Base-by-base conservation (phyloP, 2,113 vertebrate species). In the Pachyramphus minor region DNA sequence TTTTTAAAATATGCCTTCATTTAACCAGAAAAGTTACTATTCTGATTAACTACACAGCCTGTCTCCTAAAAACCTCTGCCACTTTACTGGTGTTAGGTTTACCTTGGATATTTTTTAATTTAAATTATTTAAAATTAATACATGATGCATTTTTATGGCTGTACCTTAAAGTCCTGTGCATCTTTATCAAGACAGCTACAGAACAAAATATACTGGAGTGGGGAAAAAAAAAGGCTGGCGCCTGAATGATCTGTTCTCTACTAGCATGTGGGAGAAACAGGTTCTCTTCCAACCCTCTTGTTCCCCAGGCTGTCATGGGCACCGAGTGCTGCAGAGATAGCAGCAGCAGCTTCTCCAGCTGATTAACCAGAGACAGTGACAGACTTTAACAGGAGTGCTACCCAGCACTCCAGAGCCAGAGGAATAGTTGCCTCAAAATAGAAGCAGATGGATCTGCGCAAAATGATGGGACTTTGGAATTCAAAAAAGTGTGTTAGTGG, bases 301-400 rank as follows among this genome's bases (percentile, higher is more conserved):
- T 93, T 93, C 93, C 96, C 92, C 96, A 93, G 93, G 94, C 96
- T 96, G 96, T 96, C 94, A 93, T 93, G 96, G 94, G 77, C 95
- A 81, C 88, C 4, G 12, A 96, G 77, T 87, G 74, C 81, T 95
- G 96, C 85, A 87, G 87, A 90, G 93, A 94, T 89, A 96, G 93
- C 96, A 95, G 95, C 95, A 97, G 94, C 93, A 95, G 84, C 95
- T 96, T 97, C 97, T 96, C 95, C 93, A 95, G 96, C 94, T 97
- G 96, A 96, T 97, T 97, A 97, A 96, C 94, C 94, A 96, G 93
- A 97, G 96, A 97, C 89, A 90, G 92, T 97, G 97, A 95, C 96
- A 97, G 90, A 95, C 95, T 96, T 94, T 92, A 96, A 53, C 93
- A 95, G 91, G 89, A 96, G 94, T 93, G 96, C 95, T 95, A 95